Conservation (phyloP, 2,113 vertebrate species). For the Myrmecobius fasciatus region DNA sequence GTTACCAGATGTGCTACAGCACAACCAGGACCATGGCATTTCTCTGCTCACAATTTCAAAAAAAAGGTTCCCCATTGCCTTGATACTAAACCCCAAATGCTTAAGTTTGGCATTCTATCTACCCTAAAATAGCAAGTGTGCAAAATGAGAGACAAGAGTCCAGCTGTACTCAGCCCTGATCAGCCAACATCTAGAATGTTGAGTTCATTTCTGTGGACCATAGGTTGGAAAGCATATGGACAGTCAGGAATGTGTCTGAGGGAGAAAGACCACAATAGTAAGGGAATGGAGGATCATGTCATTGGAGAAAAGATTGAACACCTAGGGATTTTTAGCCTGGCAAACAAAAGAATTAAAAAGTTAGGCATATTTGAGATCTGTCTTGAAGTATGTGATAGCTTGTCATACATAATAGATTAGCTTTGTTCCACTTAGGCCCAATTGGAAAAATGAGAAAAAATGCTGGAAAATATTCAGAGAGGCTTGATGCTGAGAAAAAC, state of each 20-base stretch:
- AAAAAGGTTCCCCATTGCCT: neutral
- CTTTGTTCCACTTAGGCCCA: too few species aligned
- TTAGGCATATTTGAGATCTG: too few species aligned
- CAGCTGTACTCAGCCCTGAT: neutral
- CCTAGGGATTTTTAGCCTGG: too few species aligned
- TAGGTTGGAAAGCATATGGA: neutral
- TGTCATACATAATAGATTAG: too few species aligned
- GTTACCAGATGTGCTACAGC: neutral
- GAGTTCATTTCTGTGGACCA: neutral
- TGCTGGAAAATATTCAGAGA: too few species aligned
- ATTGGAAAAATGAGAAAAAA: too few species aligned
- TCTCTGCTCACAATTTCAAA: neutral
- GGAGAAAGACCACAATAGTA: too few species aligned
- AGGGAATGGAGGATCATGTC: too few species aligned
- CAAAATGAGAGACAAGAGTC: neutral
- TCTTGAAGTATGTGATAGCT: too few species aligned
- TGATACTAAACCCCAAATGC: neutral
- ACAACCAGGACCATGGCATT: neutral
- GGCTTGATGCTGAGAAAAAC: too few species aligned
- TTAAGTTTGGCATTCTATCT: neutral
- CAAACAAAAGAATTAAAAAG: too few species aligned
- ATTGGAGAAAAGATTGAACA: too few species aligned
- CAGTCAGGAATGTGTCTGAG: neutral
- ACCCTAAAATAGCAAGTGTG: neutral
- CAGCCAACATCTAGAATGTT: neutral